Base-by-base conservation (phyloP, 2,888 invertebrate species). In the Leptinotarsa peninsularis region DNA sequence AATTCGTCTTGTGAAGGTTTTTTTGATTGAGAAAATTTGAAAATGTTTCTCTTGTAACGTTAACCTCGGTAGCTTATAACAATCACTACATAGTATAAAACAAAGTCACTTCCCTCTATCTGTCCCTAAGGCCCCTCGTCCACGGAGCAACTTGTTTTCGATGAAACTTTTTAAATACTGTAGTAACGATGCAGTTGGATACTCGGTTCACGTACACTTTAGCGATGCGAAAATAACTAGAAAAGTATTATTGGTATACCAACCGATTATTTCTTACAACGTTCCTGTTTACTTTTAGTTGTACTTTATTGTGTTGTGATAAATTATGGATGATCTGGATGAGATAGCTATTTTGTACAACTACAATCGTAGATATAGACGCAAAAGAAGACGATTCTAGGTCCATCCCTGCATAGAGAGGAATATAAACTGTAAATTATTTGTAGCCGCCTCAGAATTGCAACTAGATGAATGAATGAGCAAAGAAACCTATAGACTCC, bases 391-490 rank as follows among this genome's bases (percentile, higher is more conserved):
- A 13, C 43, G 43, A 43, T 43, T 43, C 49, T 75, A 72, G 72
- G 56, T 75, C 13, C 66, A 75, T 72, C 72, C 68, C 15, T 72
- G 2, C 43, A 13, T 43, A 43, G 67, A 72, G 33, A 67, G 70
- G 58, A 67, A 70, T 58, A 33, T 73, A 49, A 67, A 71, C 54
- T 63, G 69, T 71, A 69, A 71, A 73, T 52, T 71, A 71, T 76
- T 76, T 73, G 71, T 73, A 17, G 71, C 58, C 7, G 72, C 68
- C 15, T 49, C 18, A 70, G 70, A 70, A 66, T 70, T 75, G 56
- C 54, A 60, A 71, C 50, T 23, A 63, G 52, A 63, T 66, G 71
- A 18, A 18, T 18, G 56, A 63, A 74, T 72, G 74, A 71, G 14
- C 15, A 76, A 76, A 72, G 67, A 72, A 56, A 66, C 67, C 33